A percentile compares a stretch with the other conserved stretches of the same genome.
Conservation (phyloP, 2,797 vertebrate genomes). For the Pseudomugil tenellus region DNA sequence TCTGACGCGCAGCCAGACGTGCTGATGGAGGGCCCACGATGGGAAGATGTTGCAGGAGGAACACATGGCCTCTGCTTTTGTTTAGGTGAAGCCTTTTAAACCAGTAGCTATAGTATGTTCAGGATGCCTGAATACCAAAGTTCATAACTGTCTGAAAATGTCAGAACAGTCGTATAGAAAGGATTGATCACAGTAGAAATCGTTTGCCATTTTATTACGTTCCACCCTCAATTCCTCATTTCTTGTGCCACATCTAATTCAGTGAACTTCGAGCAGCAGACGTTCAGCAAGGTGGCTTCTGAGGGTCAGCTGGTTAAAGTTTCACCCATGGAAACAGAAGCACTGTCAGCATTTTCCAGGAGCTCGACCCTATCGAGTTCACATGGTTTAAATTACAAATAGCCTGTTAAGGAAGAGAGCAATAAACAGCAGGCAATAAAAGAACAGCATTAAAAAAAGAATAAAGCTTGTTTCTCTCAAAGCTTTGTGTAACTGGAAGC, state of each 20-base stretch:
- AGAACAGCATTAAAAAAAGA: neutral
- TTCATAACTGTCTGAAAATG: neutral
- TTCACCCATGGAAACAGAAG: slow-evolving; percentile 64
- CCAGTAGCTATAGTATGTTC: slow-evolving; percentile 17
- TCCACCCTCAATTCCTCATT: neutral
- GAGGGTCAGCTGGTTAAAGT: slow-evolving; percentile 73
- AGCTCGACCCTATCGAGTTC: slow-evolving; percentile 64
- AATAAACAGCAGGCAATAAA: slow-evolving; percentile 15
- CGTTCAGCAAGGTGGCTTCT: slow-evolving; percentile 25
- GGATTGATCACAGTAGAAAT: neutral
- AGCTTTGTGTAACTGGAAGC: slow-evolving; percentile 40
- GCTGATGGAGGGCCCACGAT: slow-evolving; percentile 62
- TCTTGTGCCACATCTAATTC: slow-evolving; percentile 12
- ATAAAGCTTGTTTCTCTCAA: neutral
- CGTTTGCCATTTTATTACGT: too few relatives aligned
- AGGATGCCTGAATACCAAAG: slow-evolving; percentile 1
- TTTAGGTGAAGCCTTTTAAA: slow-evolving; percentile 55
- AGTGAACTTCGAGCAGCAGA: neutral
- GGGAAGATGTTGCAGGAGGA: slow-evolving; percentile 61
- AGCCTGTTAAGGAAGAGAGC: slow-evolving; percentile 23
- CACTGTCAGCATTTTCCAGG: slow-evolving; percentile 65
- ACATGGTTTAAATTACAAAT: slow-evolving; percentile 72
- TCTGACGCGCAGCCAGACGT: slow-evolving; percentile 82
- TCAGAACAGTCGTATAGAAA: neutral
- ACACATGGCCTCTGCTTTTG: slow-evolving; percentile 59